Evolutionary conservation across 2,113 vertebrate species (phyloP), one percentile per base, ranked within the genome.

Genomic region (Vulpes lagopus): DNA sequence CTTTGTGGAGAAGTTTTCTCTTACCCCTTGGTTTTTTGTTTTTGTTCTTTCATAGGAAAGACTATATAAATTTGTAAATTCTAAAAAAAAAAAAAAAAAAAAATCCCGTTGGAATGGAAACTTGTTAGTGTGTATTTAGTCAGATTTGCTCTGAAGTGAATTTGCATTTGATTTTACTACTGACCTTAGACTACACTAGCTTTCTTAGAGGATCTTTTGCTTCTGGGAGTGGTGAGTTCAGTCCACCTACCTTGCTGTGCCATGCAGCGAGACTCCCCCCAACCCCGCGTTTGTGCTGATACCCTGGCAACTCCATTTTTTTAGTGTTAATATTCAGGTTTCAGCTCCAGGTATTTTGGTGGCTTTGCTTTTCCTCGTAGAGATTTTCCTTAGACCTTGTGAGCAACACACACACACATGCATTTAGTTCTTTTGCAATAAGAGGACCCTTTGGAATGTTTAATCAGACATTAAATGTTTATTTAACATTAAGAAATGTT

Each of bases 51-150:
- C 98, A 96, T 98, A 98, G 98, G 95, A 98, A 98, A 98, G 98
- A 98, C 98, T 98, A 97, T 99, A 99, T 98, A 98, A 98, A 98
- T 98, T 98, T 99, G 99, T 98, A 98, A 98, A 98, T 97, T 98
- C 97, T 98, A 97, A 98, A 43, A 43, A 43, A 43, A 43, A 43
- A 6, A 43, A 43, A 43, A 43, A 43, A 6, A 43, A 43, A 43
- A 43, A 43, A 5, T 43, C 43, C 6, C 6, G 43, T 43, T 43
- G 43, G 43, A 43, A 43, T 43, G 43, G 49, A 59, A 78, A 22
- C 67, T 32, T 60, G 17, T 59, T 57, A 60, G 12, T 64, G 5
- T 88, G 83, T 30, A 3, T 83, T n/a, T 49, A 94, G 7, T 49
- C 74, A 78, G 60, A 23, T 60, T 78, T 86, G 43, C 82, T 79